A percentile compares a stretch with the other conserved stretches of the same genome.
Conservation (phyloP, 2,113 vertebrate genomes). For the Oxygymnocypris stewartii region DNA sequence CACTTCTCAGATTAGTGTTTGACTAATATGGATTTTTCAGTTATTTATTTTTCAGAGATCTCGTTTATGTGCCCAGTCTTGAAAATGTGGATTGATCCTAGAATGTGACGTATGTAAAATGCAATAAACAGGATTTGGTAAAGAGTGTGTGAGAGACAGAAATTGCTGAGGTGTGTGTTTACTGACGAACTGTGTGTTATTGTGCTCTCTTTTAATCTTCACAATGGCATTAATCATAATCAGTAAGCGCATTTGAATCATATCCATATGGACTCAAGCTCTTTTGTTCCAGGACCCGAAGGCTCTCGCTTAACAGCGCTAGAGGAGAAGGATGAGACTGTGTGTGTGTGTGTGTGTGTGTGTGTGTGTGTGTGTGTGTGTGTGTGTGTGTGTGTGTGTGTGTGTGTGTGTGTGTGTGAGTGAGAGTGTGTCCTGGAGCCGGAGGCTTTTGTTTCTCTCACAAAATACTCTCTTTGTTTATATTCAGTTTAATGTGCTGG, state of each 20-base stretch:
- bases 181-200: not conserved
- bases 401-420: no score
- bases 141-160: not conserved
- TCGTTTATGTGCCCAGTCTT: not conserved
- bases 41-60: not conserved
- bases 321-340: constrained; percentile 17
- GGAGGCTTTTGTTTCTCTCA: constrained; percentile 52
- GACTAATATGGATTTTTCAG: not conserved
- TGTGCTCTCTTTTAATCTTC: constrained; percentile 6
- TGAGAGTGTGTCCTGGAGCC: no score
- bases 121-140: not conserved
- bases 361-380: no score
- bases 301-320: not conserved
- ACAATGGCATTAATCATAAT: constrained; percentile 59
- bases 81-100: not conserved
- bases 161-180: not conserved
- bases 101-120: not conserved
- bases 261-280: constrained; percentile 48
- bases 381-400: no score
- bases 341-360: constrained; percentile 24
- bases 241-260: constrained; percentile 57
- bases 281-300: constrained; percentile 18
- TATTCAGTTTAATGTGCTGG: constrained; percentile 50
- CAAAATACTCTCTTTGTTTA: constrained; percentile 58
- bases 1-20: not conserved